Percentiles rank a stretch among this genome's conserved stretches.
phyloP scores from a whole-genome alignment of 1,140 invertebrate species.

The Campoletis sonorensis region DNA sequence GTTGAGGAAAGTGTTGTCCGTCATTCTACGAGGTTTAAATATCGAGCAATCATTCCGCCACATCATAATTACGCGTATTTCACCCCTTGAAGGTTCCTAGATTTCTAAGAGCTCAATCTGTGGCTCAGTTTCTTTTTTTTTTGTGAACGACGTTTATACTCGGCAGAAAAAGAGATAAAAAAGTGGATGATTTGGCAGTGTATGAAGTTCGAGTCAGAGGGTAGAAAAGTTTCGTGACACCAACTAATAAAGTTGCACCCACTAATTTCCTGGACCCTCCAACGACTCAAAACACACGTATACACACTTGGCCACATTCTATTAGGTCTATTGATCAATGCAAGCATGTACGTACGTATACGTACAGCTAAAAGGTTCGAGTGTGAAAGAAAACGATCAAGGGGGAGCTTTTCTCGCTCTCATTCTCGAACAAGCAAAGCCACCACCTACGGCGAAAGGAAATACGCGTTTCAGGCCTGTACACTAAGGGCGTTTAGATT shows the following conservation, averaged over 20 bases:
- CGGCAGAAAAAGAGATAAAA: slow-evolving; percentile 29
- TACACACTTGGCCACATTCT: background rate
- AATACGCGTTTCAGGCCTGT: slow-evolving; percentile 65
- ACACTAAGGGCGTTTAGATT: slow-evolving; percentile 65
- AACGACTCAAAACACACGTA: slow-evolving; percentile 17
- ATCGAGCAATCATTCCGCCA: background rate
- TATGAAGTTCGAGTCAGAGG: slow-evolving; percentile 9
- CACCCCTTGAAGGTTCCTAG: background rate
- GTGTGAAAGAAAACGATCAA: slow-evolving; percentile 48
- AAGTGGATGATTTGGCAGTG: slow-evolving; percentile 38
- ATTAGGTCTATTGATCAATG: slow-evolving; percentile 3
- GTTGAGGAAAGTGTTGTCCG: background rate
- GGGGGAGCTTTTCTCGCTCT: slow-evolving; percentile 48
- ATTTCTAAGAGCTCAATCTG: background rate
- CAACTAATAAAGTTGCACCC: slow-evolving; percentile 66
- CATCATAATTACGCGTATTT: background rate
- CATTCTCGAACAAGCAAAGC: slow-evolving; percentile 48
- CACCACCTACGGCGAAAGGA: slow-evolving; percentile 68
- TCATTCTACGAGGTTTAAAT: background rate
- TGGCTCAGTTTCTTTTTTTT: background rate
- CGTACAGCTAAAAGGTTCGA: background rate
- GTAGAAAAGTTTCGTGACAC: slow-evolving; percentile 60
- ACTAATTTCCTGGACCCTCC: slow-evolving; percentile 65
- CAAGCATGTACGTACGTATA: background rate
- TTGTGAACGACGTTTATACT: background rate